A percentile compares a stretch with the other conserved stretches of the same genome.
Evolutionary conservation across 2,113 vertebrate species (phyloP).

Genomic region (Varanus salvator): DNA sequence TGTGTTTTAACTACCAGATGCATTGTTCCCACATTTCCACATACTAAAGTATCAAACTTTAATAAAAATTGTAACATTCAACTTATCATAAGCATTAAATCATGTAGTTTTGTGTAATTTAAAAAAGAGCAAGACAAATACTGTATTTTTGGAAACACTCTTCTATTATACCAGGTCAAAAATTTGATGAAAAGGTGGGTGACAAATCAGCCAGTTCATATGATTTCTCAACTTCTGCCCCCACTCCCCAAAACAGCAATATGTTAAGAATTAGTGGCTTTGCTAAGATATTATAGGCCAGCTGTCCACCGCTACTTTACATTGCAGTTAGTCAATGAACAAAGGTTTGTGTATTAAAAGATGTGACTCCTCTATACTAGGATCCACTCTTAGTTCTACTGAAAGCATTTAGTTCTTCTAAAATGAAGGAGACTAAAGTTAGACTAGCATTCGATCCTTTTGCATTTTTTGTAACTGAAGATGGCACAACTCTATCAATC

Average conservation of each 20-base stretch:
- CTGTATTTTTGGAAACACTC: not conserved
- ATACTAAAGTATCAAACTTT: not conserved
- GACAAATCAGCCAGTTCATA: not conserved
- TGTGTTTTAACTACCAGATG: not conserved
- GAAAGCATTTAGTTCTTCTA: too few species aligned
- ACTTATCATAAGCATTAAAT: not conserved
- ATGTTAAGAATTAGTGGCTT: not conserved
- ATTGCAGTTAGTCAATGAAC: not conserved
- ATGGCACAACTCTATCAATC: not conserved
- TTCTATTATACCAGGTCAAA: not conserved
- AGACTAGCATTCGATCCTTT: too few species aligned
- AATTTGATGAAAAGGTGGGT: not conserved
- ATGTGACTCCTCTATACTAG: not conserved
- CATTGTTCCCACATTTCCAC: accelerated
- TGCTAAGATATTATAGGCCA: not conserved
- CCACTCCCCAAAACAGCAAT: not conserved
- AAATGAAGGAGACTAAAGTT: too few species aligned
- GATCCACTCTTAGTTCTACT: too few species aligned
- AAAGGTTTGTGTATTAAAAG: not conserved
- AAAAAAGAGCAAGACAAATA: too few species aligned
- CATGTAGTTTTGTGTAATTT: too few species aligned
- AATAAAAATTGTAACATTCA: not conserved
- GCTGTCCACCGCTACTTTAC: not conserved
- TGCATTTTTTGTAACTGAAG: not conserved
- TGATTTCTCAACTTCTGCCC: too few species aligned